A percentile compares a stretch with the other conserved stretches of the same genome.
phyloP scores from a whole-genome alignment of 2,888 invertebrate species.

The Volucella inflata region DNA sequence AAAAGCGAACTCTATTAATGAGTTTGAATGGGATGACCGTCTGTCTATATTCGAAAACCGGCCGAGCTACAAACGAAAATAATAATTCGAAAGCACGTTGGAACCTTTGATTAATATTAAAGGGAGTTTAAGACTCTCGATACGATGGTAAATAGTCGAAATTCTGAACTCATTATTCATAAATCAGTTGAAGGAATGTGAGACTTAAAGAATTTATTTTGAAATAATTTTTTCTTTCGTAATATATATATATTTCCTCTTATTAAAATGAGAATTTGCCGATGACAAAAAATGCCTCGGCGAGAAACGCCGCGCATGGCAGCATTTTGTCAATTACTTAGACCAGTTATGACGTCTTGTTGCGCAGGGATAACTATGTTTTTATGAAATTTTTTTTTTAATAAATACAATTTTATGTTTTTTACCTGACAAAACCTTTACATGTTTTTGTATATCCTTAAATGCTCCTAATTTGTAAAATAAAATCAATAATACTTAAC shows the following conservation, averaged over 20 bases:
- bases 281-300: conserved; percentile 32
- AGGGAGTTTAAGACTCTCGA: background rate
- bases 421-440: conserved; percentile 12
- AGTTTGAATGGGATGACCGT: conserved; percentile 34
- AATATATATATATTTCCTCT: conserved; percentile 24
- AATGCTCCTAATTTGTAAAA: too few species aligned
- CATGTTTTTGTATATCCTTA: conserved; percentile 11
- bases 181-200: conserved; percentile 10
- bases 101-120: background rate
- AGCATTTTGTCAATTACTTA: conserved; percentile 33
- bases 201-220: background rate
- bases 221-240: background rate
- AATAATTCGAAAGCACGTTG: conserved; percentile 42
- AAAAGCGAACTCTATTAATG: background rate
- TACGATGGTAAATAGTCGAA: background rate
- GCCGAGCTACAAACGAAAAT: conserved; percentile 37
- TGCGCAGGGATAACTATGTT: conserved; percentile 31
- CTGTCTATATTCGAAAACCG: conserved; percentile 31
- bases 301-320: conserved; percentile 54
- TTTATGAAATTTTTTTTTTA: conserved; percentile 17
- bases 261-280: conserved; percentile 27
- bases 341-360: conserved; percentile 25
- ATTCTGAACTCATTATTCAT: conserved; percentile 3
- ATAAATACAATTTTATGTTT: background rate
- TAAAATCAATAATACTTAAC: too few species aligned